These are phyloP conservation scores for Drosophila chauvacae DNA, from an alignment of 1,140 invertebrate species.

Conservation along the genomic window DNA sequence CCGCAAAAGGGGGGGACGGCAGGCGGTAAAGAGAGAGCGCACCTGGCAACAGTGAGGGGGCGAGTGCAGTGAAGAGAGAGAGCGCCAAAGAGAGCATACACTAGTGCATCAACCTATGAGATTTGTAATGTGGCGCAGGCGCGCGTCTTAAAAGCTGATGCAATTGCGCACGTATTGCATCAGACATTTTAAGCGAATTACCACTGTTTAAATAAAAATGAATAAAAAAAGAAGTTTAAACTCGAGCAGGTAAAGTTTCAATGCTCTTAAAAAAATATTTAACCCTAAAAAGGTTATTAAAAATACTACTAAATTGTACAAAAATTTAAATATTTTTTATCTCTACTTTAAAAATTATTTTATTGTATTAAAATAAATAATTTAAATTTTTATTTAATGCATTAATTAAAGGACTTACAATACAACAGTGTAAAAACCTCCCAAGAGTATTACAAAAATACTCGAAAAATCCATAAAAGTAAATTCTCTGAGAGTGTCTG, in stretches of 20 bases:
- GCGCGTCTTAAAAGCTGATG: conserved; percentile 64
- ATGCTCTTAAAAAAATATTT: background rate
- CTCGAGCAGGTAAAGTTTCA: background rate
- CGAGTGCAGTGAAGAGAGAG: background rate
- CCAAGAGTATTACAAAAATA: background rate
- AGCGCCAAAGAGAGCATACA: background rate
- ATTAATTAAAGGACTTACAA: background rate
- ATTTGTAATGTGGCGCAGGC: conserved; percentile 47
- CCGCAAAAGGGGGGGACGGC: background rate
- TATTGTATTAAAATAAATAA: background rate
- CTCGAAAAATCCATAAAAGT: conserved; percentile 2
- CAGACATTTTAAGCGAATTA: conserved; percentile 30
- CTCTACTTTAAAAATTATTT: background rate
- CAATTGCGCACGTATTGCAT: conserved; percentile 67
- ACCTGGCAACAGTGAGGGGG: conserved; percentile 38
- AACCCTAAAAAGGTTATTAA: background rate
- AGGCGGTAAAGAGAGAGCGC: background rate
- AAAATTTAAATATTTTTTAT: too few relatives aligned
- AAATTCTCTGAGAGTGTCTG: conserved; percentile 10
- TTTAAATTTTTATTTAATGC: background rate
- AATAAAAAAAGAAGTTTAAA: background rate
- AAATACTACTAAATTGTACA: too few relatives aligned
- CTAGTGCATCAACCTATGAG: conserved; percentile 24
- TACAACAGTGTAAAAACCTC: background rate
- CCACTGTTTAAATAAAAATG: conserved; percentile 16